Base-by-base conservation (phyloP, 2,888 invertebrate genomes). In the Cheilosia soror region DNA sequence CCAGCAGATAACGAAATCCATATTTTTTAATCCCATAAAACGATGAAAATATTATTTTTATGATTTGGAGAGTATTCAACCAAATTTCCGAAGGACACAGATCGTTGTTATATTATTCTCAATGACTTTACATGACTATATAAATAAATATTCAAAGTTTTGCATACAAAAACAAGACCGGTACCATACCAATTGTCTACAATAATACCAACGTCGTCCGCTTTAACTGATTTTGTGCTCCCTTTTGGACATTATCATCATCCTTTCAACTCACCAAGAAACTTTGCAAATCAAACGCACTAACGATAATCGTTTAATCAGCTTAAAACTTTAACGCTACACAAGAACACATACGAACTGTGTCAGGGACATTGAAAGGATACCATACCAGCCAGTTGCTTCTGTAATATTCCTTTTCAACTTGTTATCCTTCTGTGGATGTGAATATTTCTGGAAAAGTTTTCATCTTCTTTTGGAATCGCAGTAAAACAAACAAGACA, bases 281-380 rank as follows among this genome's bases (percentile, higher is more conserved):
- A 80, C 84, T 80, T 80, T 76, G 40, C 84, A 76, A 81, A 85
- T 76, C 75, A 80, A 85, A 79, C 63, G 65, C 80, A 76, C 65
- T 77, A 72, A 78, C 62, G 65, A 83, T 83, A 83, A 83, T 83
- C 82, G 72, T 72, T 77, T 83, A 83, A 83, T 83, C 82, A 83
- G 82, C 82, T 83, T 83, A 83, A 83, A 78, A 83, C 66, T 83
- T 77, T 72, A 37, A 62, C 11, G 31, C 66, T 72, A 72, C 65
- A 58, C 63, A 40, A 71, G 42, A 40, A 27, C 25, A 42, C 57
- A 66, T 40, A 11, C 37, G 25, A 75, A 66, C 40, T 75, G 20
- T 44, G 65, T 65, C 75, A 65, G 47, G 49, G 57, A 75, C 40
- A 25, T 65, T 49, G 33, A 51, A 44, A 73, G 42, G 62, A 73